phyloP scores from a whole-genome alignment of 2,113 vertebrate species.

The Melospiza georgiana region DNA sequence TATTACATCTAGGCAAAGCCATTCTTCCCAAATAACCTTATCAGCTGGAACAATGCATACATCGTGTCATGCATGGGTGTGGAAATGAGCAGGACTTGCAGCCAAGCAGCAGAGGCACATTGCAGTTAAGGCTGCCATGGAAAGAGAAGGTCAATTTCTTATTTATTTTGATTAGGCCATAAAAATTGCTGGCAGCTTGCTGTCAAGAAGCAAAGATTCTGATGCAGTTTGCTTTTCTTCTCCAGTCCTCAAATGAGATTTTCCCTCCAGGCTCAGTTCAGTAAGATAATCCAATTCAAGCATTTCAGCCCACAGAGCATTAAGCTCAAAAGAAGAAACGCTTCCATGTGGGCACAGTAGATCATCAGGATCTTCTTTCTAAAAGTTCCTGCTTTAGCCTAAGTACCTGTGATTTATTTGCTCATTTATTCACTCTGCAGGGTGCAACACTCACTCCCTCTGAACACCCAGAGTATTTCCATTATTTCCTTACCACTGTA shows the following conservation, averaged over 20 bases:
- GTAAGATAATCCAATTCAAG: slow-evolving; percentile 5
- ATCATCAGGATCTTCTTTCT: background rate
- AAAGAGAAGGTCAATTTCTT: background rate
- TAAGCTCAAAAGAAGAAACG: background rate
- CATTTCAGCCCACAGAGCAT: background rate
- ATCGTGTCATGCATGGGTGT: too few relatives aligned
- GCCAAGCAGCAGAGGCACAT: background rate
- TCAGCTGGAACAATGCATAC: background rate
- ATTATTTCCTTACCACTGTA: background rate
- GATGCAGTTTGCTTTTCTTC: background rate
- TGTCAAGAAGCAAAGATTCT: slow-evolving; percentile 6
- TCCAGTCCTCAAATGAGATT: background rate
- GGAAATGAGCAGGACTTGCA: background rate
- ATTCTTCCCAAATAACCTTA: background rate
- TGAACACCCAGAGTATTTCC: background rate
- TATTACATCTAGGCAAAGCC: background rate
- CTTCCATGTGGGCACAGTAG: background rate
- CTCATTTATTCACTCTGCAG: background rate
- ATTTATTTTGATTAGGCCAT: background rate
- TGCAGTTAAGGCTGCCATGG: background rate
- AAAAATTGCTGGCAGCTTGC: background rate
- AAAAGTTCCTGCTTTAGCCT: background rate
- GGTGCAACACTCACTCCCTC: background rate
- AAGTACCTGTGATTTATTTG: slow-evolving; percentile 13
- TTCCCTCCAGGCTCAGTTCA: background rate